A percentile compares a stretch with the other conserved stretches of the same genome.
Conservation (phyloP, 2,113 vertebrate species). For the Sylvicapra grimmia region DNA sequence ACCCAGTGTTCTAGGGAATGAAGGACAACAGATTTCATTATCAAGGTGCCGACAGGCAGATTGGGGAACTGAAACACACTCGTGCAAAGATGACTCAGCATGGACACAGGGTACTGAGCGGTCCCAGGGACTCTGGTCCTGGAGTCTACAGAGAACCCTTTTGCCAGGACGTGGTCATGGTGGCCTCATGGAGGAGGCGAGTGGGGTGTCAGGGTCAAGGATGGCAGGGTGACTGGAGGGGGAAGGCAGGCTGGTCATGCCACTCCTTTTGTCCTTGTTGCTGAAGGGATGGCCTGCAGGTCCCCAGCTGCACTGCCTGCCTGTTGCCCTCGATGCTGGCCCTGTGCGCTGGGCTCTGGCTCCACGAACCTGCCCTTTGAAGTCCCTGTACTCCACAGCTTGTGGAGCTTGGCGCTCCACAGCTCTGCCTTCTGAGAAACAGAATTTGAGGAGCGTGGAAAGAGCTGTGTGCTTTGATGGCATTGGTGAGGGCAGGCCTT, state of each 20-base stretch:
- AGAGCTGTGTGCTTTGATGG: neutral
- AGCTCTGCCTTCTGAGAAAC: neutral
- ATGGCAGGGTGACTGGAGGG: neutral
- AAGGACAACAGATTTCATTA: neutral
- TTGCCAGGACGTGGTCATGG: neutral
- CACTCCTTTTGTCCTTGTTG: neutral
- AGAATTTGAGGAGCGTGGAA: neutral
- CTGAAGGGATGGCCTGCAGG: neutral
- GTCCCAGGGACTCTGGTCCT: neutral
- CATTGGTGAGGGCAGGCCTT: neutral
- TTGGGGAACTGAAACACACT: neutral
- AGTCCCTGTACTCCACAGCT: neutral
- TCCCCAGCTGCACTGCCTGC: neutral
- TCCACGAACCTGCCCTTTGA: neutral
- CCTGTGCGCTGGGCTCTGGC: neutral
- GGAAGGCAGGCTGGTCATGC: too few relatives aligned
- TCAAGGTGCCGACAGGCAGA: neutral
- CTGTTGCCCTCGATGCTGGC: neutral
- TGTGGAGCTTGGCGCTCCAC: neutral
- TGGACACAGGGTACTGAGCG: neutral
- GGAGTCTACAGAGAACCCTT: neutral
- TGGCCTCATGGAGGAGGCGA: neutral
- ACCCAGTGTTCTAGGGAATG: neutral
- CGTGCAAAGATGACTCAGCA: accelerated
- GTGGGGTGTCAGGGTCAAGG: neutral